These are phyloP conservation scores for Dysmachus trigonus DNA, from an alignment of 2,888 invertebrate species.

Conservation along the genomic window DNA sequence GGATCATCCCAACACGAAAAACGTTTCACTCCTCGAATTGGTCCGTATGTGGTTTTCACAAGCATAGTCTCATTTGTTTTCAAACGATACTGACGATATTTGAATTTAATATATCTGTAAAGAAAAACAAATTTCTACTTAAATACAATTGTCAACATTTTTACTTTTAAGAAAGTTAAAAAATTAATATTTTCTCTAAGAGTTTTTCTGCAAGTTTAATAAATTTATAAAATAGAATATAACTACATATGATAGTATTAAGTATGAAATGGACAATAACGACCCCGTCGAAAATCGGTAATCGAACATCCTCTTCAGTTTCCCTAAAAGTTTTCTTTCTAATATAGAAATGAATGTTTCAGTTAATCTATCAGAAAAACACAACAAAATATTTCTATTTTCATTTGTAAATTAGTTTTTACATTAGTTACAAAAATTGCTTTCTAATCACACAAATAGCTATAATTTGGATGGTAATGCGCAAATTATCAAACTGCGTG, in stretches of 20 bases:
- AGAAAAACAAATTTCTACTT: neutral
- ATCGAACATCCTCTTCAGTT: too few relatives aligned
- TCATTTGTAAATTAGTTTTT: too few relatives aligned
- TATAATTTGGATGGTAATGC: neutral
- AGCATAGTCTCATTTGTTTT: slow-evolving; percentile 56
- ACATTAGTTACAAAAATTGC: too few relatives aligned
- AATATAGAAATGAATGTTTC: too few relatives aligned
- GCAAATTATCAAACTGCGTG: neutral
- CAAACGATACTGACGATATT: slow-evolving; percentile 58
- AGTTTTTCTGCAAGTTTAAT: too few relatives aligned
- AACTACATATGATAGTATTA: too few relatives aligned
- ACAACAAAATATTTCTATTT: neutral
- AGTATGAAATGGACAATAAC: too few relatives aligned
- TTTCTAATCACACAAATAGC: neutral
- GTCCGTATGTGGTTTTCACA: slow-evolving; percentile 59
- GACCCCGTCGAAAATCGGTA: too few relatives aligned
- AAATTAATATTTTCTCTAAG: neutral
- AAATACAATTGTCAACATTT: neutral
- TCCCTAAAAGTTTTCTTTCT: too few relatives aligned
- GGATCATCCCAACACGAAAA: slow-evolving; percentile 59
- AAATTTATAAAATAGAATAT: too few relatives aligned
- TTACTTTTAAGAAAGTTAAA: neutral
- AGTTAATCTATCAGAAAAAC: neutral
- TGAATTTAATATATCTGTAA: slow-evolving; percentile 61
- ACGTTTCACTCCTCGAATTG: slow-evolving; percentile 60